Evolutionary conservation across 2,113 vertebrate genomes (phyloP), one percentile per base, ranked within the genome.

Genomic region (Limanda limanda): DNA sequence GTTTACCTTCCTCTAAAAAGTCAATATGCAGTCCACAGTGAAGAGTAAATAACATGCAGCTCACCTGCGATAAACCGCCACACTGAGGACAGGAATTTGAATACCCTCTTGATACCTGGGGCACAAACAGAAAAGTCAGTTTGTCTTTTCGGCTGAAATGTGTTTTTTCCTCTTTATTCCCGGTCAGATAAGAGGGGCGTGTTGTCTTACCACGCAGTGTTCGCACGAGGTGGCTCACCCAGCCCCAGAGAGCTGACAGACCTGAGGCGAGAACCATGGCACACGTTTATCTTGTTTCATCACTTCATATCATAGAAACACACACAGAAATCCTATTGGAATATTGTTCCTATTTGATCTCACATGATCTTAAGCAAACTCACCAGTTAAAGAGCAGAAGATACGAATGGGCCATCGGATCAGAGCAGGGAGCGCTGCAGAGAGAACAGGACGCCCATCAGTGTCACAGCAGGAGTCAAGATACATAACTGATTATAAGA

Each of bases 361-460:
- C 18, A 56, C 14, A 0, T 42, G 42, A 54, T 7, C 2, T 13
- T 9, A 7, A 1, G 1, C 6, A 1, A 60, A 88, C 90, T 89
- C 76, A 94, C 93, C 93, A 20, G 92, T 90, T n/a, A 92, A 20
- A 25, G 90, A 87, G 73, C 91, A 94, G 75, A 94, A 88, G 23
- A 91, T 12, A 71, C 86, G 91, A 48, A 92, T 90, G 0, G 88
- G 91, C 92, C 93, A 93, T 52, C 89, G 86, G 78, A 94, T 91
- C 61, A 93, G 45, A 45, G 79, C 85, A 24, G 90, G 92, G 6
- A 92, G 90, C 0, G 88, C 91, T 94, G 84, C 31, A n/a, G 62
- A 21, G 1, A 64, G 27, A 76, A 14, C 64, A 81, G 8, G 8
- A 76, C 23, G 0, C 9, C 13, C 2, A 7, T 67, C 35, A 73